Percentiles rank a stretch among this genome's conserved stretches.
Evolutionary conservation across 2,113 vertebrate species (phyloP).

Genomic region (Cephalopholis sonnerati): DNA sequence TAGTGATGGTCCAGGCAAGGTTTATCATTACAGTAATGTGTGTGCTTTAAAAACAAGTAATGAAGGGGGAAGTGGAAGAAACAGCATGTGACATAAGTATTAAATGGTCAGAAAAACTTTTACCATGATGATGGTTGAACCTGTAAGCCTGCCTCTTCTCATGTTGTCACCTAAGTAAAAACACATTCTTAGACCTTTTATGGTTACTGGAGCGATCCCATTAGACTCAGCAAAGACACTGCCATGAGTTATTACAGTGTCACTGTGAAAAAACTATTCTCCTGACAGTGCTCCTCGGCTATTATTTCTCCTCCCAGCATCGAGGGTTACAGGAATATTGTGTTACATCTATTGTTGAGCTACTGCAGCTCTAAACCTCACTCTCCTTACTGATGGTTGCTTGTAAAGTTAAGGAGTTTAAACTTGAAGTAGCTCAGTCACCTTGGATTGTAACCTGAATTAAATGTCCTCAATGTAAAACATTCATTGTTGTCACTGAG

Average conservation of each 20-base stretch:
- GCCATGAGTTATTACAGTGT: constrained; percentile 17
- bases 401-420: neutral
- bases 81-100: neutral
- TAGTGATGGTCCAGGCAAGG: neutral
- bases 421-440: neutral
- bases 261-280: constrained; percentile 9
- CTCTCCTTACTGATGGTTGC: neutral
- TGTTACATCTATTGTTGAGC: constrained; percentile 46
- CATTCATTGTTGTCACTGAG: constrained; percentile 2
- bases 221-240: constrained; percentile 10
- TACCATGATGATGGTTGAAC: neutral
- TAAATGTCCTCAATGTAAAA: constrained; percentile 4
- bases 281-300: constrained; percentile 3
- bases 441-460: neutral
- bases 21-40: neutral
- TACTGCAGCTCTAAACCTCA: constrained; percentile 3
- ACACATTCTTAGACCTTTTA: constrained; percentile 11
- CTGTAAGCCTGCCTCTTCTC: neutral
- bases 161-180: neutral
- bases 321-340: constrained; percentile 49
- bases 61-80: constrained; percentile 25
- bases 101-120: neutral
- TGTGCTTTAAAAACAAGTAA: constrained; percentile 14
- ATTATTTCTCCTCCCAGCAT: constrained; percentile 28
- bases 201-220: neutral